Percentiles rank a stretch among this genome's conserved stretches.
Conservation (phyloP, 2,888 invertebrate genomes). For the Salticus scenicus region DNA sequence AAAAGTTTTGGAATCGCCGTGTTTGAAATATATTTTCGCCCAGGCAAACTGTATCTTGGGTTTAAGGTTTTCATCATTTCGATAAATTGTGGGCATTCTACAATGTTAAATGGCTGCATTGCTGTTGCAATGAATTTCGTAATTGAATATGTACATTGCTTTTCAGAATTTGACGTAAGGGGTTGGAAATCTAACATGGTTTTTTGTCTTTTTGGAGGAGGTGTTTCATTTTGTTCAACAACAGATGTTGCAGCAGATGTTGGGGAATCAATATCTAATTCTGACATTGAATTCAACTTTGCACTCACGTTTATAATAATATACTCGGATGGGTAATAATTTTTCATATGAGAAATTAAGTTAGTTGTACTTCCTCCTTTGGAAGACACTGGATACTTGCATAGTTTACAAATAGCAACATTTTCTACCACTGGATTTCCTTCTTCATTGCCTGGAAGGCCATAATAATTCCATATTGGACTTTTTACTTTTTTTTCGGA, state of each 20-base stretch:
- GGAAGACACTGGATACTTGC: background rate
- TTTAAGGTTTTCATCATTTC: conserved; percentile 19
- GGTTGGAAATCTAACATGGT: background rate
- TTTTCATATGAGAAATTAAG: background rate
- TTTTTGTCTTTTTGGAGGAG: background rate
- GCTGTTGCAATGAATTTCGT: background rate
- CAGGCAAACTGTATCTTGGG: conserved; percentile 3
- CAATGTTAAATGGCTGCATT: conserved; percentile 5
- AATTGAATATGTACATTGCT: background rate
- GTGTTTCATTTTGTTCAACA: background rate
- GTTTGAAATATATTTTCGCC: background rate
- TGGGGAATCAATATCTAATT: background rate
- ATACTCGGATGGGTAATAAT: background rate
- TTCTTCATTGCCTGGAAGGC: background rate
- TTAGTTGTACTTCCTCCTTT: background rate
- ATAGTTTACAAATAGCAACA: background rate
- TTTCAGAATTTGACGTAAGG: background rate
- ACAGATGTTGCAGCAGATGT: background rate
- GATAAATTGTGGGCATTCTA: background rate
- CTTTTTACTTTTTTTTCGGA: conserved; percentile 7
- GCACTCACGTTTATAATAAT: background rate
- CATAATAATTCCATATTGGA: conserved; percentile 20
- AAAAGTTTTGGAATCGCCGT: background rate
- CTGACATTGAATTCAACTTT: background rate
- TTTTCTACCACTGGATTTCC: background rate